phyloP scores from a whole-genome alignment of 2,797 vertebrate genomes.

The Hafferia zeledoni region DNA sequence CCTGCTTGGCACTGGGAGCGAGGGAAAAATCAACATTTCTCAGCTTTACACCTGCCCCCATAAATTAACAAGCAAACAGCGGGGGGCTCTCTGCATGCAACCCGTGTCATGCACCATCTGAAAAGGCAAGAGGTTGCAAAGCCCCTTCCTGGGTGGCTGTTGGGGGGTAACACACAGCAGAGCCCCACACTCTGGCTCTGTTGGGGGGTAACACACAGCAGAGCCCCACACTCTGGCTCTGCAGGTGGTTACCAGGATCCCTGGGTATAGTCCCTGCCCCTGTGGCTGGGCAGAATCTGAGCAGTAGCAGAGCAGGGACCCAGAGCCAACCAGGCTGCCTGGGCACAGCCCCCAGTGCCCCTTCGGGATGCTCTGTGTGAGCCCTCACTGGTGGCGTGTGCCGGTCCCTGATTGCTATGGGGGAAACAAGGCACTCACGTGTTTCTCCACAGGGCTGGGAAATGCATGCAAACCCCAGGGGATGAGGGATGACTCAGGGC shows the following conservation, averaged over 20 bases:
- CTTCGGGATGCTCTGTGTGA: neutral
- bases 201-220: neutral
- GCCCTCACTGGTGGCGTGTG: neutral
- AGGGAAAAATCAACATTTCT: slow-evolving; percentile 21
- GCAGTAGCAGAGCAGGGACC: neutral
- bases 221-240: neutral
- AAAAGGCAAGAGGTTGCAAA: neutral
- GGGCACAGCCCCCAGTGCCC: rapidly evolving
- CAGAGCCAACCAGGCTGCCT: neutral
- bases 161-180: neutral
- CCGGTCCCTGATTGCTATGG: neutral
- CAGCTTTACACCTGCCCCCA: slow-evolving; percentile 46
- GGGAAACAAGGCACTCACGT: neutral
- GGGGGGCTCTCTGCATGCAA: neutral
- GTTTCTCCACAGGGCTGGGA: neutral
- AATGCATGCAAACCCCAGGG: rapidly evolving
- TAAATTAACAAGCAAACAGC: slow-evolving; percentile 47
- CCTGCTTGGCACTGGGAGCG: neutral
- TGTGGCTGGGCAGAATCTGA: neutral
- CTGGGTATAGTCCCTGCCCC: rapidly evolving
- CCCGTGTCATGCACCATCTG: rapidly evolving
- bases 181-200: neutral
- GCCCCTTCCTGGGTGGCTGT: neutral
- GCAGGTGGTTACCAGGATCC: neutral
- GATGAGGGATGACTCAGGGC: neutral